Base-by-base conservation (phyloP, 2,888 invertebrate genomes). In the Ectemnius lituratus region DNA sequence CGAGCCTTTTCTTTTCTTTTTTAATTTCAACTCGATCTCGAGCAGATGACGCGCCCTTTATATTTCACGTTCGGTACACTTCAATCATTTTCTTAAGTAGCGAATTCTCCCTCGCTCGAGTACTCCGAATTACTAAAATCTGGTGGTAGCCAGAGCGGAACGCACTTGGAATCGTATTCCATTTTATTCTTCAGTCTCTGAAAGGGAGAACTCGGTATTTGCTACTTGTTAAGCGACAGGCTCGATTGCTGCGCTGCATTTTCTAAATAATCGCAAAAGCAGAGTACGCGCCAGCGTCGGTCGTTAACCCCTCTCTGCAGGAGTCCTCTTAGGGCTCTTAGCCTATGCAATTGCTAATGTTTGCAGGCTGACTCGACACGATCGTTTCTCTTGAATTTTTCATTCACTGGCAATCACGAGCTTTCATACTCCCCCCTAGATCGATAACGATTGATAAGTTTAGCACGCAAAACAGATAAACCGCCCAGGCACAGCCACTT, bases 201-300 rank as follows among this genome's bases (percentile, higher is more conserved):
- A 37, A 37, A 37, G 37, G 37, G 37, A 0, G 37, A 37, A 37
- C 3, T 4, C 37, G 37, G 6, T 37, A 11, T 37, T 37, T 37
- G 37, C 11, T 37, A 11, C 37, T 8, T 37, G 37, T 37, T 37
- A 37, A 37, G 37, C 8, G 37, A 6, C 37, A 11, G 0, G 18
- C n/a, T 14, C 59, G 59, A 59, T 59, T 59, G 14, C n/a, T 11
- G 37, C 20, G 59, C 59, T 59, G 59, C 23, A 59, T 59, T 59
- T 59, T 59, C 18, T 59, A 20, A 59, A 6, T 14, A 59, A 59
- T 27, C 28, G 28, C 59, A 14, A 18, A 59, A 8, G 18, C 8
- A 14, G 18, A 27, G 14, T 2, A 27, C 5, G 59, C 16, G 59
- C 20, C 23, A 23, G 23, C 23, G 23, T 8, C 20, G 59, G 28